Percentiles rank a stretch among this genome's conserved stretches.
Evolutionary conservation across 2,113 vertebrate genomes (phyloP).

Genomic region (Petaurus breviceps): DNA sequence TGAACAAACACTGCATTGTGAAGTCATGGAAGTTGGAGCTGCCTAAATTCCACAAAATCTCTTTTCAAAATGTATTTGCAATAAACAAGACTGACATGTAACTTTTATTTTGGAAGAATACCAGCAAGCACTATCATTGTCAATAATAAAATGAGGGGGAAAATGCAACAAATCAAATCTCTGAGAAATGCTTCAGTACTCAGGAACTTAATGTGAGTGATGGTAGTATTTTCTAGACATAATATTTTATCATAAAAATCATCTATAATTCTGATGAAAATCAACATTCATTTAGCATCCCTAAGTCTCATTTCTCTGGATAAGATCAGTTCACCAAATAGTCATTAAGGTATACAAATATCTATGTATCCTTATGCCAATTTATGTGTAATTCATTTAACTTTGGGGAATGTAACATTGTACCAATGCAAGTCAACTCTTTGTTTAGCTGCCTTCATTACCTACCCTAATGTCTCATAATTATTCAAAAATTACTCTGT

Average conservation of each 20-base stretch:
- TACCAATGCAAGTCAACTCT: too few species aligned
- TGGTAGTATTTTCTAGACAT: conserved; percentile 10
- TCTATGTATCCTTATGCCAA: conserved; percentile 19
- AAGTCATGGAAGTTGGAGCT: neutral
- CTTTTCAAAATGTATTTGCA: neutral
- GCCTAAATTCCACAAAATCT: neutral
- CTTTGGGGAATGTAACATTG: neutral
- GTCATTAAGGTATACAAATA: conserved; percentile 36
- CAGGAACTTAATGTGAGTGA: neutral
- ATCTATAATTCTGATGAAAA: conserved; percentile 14
- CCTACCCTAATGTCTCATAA: too few species aligned
- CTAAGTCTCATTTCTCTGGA: neutral
- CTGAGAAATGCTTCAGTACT: neutral
- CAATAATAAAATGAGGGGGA: neutral
- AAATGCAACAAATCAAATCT: neutral
- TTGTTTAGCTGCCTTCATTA: too few species aligned
- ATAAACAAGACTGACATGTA: neutral
- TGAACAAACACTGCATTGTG: neutral
- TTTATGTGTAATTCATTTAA: conserved; percentile 6
- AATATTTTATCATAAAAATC: neutral
- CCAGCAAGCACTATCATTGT: neutral
- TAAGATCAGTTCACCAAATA: neutral
- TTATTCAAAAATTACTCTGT: too few species aligned
- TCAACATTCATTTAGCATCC: neutral
- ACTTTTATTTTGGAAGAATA: neutral